Conservation (phyloP, 2,888 invertebrate genomes). For the Erebia ligea region DNA sequence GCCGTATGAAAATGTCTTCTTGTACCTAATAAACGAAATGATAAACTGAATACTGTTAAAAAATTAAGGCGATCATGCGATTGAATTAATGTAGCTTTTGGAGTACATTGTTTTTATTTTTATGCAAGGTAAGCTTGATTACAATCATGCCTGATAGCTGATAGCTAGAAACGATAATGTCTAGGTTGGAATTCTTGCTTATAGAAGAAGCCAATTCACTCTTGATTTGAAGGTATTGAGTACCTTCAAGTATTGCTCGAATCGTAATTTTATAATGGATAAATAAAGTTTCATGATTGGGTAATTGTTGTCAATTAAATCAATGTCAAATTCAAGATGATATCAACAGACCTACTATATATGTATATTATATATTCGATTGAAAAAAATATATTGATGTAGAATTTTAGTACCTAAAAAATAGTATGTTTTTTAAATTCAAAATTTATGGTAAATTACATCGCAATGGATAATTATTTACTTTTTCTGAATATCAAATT, state of each 20-base stretch:
- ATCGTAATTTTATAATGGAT: neutral
- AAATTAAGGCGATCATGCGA: slow-evolving; percentile 17
- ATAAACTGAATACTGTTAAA: slow-evolving; percentile 16
- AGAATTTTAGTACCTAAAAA: no score
- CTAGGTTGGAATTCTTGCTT: neutral
- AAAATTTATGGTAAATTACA: no score
- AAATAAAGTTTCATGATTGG: neutral
- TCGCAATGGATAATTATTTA: no score
- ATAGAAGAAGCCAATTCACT: neutral
- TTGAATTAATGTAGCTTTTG: neutral
- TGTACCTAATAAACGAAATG: slow-evolving; percentile 11
- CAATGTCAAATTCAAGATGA: no score
- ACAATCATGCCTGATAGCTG: neutral
- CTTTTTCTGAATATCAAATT: no score
- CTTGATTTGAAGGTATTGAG: neutral
- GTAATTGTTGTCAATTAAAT: neutral
- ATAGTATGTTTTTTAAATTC: no score
- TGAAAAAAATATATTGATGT: no score
- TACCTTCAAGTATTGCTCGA: neutral
- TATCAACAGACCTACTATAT: no score
- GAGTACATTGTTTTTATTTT: neutral
- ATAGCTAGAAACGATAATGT: neutral
- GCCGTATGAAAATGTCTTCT: slow-evolving; percentile 27
- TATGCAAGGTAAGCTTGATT: neutral
- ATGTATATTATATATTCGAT: no score